A percentile compares a stretch with the other conserved stretches of the same genome.
Evolutionary conservation across 2,113 vertebrate genomes (phyloP).

Genomic region (Grallaria varia): DNA sequence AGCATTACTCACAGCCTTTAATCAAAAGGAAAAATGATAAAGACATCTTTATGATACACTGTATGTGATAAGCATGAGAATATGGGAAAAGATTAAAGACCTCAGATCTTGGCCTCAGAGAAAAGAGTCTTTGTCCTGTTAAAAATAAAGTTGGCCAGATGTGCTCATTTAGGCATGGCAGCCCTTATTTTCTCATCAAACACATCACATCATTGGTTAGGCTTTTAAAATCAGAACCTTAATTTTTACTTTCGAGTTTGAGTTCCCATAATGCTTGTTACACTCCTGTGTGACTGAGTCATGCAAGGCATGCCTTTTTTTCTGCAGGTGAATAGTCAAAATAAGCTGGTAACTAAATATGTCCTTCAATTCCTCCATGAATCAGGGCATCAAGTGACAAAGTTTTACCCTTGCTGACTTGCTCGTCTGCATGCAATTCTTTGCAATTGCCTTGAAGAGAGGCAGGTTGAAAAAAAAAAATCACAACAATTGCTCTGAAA

Average conservation of each 20-base stretch:
- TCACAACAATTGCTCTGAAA: background rate
- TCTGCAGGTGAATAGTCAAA: background rate
- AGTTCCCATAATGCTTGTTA: background rate
- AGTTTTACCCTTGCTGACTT: background rate
- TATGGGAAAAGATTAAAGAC: slow-evolving; percentile 73
- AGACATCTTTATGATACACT: slow-evolving; percentile 32
- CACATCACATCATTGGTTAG: background rate
- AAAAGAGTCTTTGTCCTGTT: slow-evolving; percentile 64
- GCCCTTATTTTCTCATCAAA: background rate
- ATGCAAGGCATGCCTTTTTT: background rate
- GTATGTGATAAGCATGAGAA: slow-evolving; percentile 65
- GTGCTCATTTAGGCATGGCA: slow-evolving; percentile 38
- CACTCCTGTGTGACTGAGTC: background rate
- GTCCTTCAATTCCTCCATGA: background rate
- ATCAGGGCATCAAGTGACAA: background rate
- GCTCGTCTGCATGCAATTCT: background rate
- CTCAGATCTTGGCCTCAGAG: slow-evolving; percentile 50
- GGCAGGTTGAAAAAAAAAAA: background rate
- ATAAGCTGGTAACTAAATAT: background rate
- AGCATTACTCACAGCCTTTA: slow-evolving; percentile 41
- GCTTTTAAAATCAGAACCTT: slow-evolving; percentile 4
- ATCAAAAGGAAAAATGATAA: slow-evolving; percentile 65
- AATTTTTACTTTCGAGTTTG: background rate
- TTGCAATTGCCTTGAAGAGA: background rate
- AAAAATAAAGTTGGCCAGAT: slow-evolving; percentile 61